phyloP scores from a whole-genome alignment of 2,888 invertebrate genomes.

The Caenorhabditis sulstoni region DNA sequence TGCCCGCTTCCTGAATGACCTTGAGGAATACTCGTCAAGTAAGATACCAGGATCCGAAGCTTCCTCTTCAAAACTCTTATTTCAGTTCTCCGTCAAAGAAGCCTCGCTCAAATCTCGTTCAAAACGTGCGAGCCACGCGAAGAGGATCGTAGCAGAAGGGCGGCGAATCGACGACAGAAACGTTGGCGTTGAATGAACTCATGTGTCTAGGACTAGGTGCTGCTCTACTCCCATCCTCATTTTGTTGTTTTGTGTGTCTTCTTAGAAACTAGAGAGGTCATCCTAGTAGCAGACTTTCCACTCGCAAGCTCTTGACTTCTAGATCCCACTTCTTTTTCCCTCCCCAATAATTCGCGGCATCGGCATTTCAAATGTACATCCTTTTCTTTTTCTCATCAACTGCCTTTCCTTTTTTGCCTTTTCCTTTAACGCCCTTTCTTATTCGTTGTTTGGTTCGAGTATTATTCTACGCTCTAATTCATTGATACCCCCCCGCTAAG shows the following conservation, averaged over 20 bases:
- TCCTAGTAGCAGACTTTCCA: neutral
- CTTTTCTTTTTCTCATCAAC: neutral
- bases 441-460: too few species aligned
- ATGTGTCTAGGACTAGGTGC: neutral
- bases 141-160: conserved; percentile 65
- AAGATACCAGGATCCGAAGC: neutral
- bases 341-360: neutral
- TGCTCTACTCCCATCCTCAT: neutral
- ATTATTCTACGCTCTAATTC: conserved; percentile 9
- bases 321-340: neutral
- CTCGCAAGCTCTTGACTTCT: neutral
- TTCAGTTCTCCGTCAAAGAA: conserved; percentile 58
- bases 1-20: conserved; percentile 39
- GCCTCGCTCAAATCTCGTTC: conserved; percentile 82
- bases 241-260: conserved; percentile 3
- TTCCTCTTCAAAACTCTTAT: too few species aligned
- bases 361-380: conserved; percentile 42
- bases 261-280: conserved; percentile 11
- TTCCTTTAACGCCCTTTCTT: neutral
- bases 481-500: conserved; percentile 7
- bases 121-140: conserved; percentile 64
- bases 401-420: conserved; percentile 17
- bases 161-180: conserved; percentile 67
- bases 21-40: conserved; percentile 41
- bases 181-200: conserved; percentile 42